Evolutionary conservation across 1,140 invertebrate genomes (phyloP), one percentile per base, ranked within the genome.

Genomic region (Drosophila sp.): DNA sequence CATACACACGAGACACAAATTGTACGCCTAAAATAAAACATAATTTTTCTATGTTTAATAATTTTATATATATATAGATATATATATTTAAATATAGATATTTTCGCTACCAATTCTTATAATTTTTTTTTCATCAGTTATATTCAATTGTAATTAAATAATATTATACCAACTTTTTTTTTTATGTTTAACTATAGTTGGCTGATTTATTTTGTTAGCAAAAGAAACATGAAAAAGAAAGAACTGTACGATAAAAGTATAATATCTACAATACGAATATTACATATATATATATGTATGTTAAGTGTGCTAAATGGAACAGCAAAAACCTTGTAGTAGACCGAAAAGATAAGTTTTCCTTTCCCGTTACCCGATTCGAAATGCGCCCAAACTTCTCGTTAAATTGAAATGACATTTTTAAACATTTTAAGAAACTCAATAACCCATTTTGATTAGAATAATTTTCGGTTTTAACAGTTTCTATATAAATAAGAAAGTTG

Each of bases 171-270:
- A 40, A 41, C 7, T 60, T 74, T 57, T 70, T 78, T 65, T 70
- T 78, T 65, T 80, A 81, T 80, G 82, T 86, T 78, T 79, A 82
- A 50, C 47, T 73, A 72, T 86, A 85, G 83, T 87, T 76, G 76
- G 83, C 82, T 76, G 76, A 86, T 79, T 77, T 86, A 82, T 78
- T 79, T 86, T 86, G 23, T 50, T 86, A 86, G 83, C 83, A 75
- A 87, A 87, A 67, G 68, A 78, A 69, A 76, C 72, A 68, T 27
- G 64, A 44, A 33, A 70, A 5, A 61, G 56, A 44, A 57, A 32
- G 3, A 54, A 60, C 23, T 38, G 23, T 41, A 41, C 50, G 60
- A 69, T 71, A 70, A 64, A 61, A 72, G 50, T 41, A 75, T 41
- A 64, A 55, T 47, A 33, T 44, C 41, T 35, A 61, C 58, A 17